Base-by-base conservation (phyloP, 2,888 invertebrate genomes). In the Heliothis peltigera region DNA sequence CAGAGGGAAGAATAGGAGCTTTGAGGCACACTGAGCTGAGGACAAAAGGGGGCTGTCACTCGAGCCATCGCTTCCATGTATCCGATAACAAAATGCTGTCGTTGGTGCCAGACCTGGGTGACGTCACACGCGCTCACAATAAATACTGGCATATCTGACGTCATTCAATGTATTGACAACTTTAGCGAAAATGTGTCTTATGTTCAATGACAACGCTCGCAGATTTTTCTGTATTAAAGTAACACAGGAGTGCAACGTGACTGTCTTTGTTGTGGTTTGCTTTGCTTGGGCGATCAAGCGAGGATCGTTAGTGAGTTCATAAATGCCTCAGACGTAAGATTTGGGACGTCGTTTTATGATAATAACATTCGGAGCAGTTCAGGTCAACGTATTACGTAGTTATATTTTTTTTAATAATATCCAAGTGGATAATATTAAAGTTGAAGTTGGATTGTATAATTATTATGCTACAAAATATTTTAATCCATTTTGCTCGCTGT, bases 251-350 rank as follows among this genome's bases (percentile, higher is more conserved):
- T 62, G 48, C 46, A 62, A 64, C 57, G 65, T 65, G 57, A 77
- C 73, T 64, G 76, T 83, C 83, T 85, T 84, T 84, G 84, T 85
- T 85, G 69, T 64, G 60, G 72, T 49, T 49, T 80, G 85, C 79
- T 82, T 81, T 83, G 87, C 85, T 86, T 89, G 90, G 73, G 77
- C 70, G 84, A 81, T 81, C 90, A 89, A 82, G 87, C 89, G 82
- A 43, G 69, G 60, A 75, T 77, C 76, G 66, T 81, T 79, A 81
- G 49, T 18, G 60, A 57, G 64, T 57, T 57, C 59, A 64, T 73
- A 39, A 39, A 54, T 54, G 69, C 55, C 56, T 60, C 44, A 55
- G 32, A 76, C 44, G 47, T 60, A 76, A 64, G 60, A 64, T 74
- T 77, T 64, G 54, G 64, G 62, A 64, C 64, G 60, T 66, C 17